A percentile compares a stretch with the other conserved stretches of the same genome.
phyloP scores from a whole-genome alignment of 2,888 invertebrate genomes.

The Tetragonisca angustula region DNA sequence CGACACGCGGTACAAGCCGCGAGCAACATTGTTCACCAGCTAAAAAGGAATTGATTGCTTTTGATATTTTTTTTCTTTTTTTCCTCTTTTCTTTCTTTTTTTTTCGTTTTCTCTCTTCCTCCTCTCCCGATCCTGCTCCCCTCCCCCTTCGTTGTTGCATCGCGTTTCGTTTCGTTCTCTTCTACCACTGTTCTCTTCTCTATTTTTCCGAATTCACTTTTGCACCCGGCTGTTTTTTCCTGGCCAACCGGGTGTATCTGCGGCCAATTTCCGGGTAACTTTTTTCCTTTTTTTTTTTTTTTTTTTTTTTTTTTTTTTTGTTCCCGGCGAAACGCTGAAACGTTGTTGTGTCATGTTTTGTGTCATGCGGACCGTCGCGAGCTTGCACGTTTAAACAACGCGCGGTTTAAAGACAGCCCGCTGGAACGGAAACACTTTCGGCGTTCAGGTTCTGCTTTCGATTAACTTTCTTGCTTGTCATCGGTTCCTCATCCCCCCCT shows the following conservation, averaged over 20 bases:
- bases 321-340: neutral
- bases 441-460: slow-evolving; percentile 13
- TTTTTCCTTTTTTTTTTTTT: neutral
- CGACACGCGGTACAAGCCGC: slow-evolving; percentile 13
- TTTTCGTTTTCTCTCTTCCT: neutral
- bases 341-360: neutral
- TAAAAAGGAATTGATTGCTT: slow-evolving; percentile 64
- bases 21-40: slow-evolving; percentile 41
- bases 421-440: neutral
- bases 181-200: neutral
- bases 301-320: neutral
- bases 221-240: slow-evolving; percentile 24
- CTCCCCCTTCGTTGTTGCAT: too few species aligned
- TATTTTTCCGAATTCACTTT: slow-evolving; percentile 13
- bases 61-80: slow-evolving; percentile 7
- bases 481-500: neutral
- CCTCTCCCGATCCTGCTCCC: neutral
- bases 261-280: slow-evolving; percentile 42
- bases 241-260: slow-evolving; percentile 10
- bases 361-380: neutral
- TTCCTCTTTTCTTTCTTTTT: neutral
- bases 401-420: neutral
- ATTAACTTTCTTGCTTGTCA: slow-evolving; percentile 14
- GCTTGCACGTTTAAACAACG: neutral
- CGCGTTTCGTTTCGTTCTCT: neutral